A percentile compares a stretch with the other conserved stretches of the same genome.
Conservation (phyloP, 2,797 vertebrate genomes). For the Poecilia picta region DNA sequence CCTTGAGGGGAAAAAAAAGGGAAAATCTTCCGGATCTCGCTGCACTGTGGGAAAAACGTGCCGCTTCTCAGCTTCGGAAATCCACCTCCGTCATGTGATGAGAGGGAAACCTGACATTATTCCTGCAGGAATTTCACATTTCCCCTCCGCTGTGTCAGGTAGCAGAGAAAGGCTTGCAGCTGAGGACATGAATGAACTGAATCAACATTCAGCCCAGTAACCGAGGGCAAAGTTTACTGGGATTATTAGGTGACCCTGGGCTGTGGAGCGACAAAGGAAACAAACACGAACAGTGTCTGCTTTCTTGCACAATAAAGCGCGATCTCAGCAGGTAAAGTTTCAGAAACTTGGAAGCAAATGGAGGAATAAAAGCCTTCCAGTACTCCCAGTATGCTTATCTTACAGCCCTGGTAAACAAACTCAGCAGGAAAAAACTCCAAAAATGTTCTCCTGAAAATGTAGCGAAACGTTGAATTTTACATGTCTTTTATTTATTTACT, state of each 20-base stretch:
- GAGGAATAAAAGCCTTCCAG: constrained; percentile 26
- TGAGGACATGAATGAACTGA: constrained; percentile 19
- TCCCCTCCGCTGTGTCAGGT: not conserved
- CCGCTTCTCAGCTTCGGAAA: constrained; percentile 2
- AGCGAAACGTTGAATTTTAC: not conserved
- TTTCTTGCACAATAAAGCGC: constrained; percentile 42
- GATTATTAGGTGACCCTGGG: constrained; percentile 17
- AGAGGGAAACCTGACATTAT: constrained; percentile 19
- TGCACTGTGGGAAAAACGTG: constrained; percentile 29
- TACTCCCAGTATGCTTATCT: constrained; percentile 38
- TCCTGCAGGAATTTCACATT: constrained; percentile 6
- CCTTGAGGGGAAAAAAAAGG: not conserved
- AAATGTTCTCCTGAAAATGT: not conserved
- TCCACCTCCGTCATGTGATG: constrained; percentile 44
- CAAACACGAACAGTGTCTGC: constrained; percentile 49
- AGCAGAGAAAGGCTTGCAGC: not conserved
- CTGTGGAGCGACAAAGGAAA: constrained; percentile 32
- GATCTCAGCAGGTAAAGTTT: constrained; percentile 44
- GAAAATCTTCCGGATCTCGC: constrained; percentile 17
- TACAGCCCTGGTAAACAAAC: constrained; percentile 40
- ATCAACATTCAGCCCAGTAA: constrained; percentile 28
- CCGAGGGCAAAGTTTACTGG: constrained; percentile 19
- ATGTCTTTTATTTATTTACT: too few species aligned
- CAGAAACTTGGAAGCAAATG: constrained; percentile 28
- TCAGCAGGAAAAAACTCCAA: constrained; percentile 7